Conservation (phyloP, 2,888 invertebrate genomes). For the Zygaena filipendulae region DNA sequence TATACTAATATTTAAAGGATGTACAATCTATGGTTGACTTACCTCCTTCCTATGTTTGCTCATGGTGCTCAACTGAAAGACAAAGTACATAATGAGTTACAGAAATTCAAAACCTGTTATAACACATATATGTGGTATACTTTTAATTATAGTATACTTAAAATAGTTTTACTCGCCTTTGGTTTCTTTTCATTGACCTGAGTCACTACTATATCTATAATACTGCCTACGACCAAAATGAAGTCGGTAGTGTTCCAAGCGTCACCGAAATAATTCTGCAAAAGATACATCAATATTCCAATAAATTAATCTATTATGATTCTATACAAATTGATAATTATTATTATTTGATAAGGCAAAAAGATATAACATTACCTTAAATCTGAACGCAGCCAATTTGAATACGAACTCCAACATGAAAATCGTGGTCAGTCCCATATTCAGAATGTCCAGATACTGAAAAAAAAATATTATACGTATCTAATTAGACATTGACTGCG, state of each 20-base stretch:
- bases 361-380: slow-evolving; percentile 93
- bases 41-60: slow-evolving; percentile 16
- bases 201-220: slow-evolving; percentile 96
- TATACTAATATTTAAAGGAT: background rate
- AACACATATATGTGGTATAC: slow-evolving; percentile 1
- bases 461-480: slow-evolving; percentile 14
- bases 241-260: slow-evolving; percentile 99
- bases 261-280: slow-evolving; percentile 95
- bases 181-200: slow-evolving; percentile 82
- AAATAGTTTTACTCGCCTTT: too few relatives aligned
- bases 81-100: slow-evolving; percentile 4
- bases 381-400: slow-evolving; percentile 96
- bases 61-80: slow-evolving; percentile 18
- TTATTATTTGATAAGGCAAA: too few relatives aligned
- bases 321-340: too few relatives aligned
- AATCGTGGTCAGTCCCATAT: slow-evolving; percentile 96
- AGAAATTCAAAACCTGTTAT: background rate
- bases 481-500: background rate
- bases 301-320: background rate
- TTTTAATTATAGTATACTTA: slow-evolving; percentile 11
- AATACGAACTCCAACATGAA: slow-evolving; percentile 98
- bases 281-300: background rate
- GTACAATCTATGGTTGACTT: slow-evolving; percentile 4
- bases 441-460: slow-evolving; percentile 86
- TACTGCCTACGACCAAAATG: slow-evolving; percentile 94